These are phyloP conservation scores for Ecliptopera silaceata DNA, from an alignment of 2,888 invertebrate genomes.

Conservation along the genomic window DNA sequence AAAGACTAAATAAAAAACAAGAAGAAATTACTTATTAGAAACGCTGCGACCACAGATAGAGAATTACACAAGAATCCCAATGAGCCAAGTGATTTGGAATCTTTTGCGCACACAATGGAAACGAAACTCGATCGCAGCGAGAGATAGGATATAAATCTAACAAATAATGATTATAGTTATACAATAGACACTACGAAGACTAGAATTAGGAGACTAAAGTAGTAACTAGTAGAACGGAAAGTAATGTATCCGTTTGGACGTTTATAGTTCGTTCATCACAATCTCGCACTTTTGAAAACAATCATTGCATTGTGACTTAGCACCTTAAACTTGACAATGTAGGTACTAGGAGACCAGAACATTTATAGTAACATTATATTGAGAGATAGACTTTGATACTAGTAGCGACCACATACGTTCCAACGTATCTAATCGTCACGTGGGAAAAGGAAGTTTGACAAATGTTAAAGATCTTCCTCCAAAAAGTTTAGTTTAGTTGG, in stretches of 20 bases:
- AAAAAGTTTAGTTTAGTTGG: too few species aligned
- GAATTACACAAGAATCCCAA: not conserved
- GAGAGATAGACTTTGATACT: too few species aligned
- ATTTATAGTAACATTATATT: too few species aligned
- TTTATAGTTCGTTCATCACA: constrained; percentile 31
- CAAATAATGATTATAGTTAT: constrained; percentile 50
- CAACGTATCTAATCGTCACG: too few species aligned
- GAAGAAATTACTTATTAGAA: constrained; percentile 31
- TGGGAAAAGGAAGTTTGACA: too few species aligned
- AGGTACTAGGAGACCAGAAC: not conserved
- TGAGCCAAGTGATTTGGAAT: constrained; percentile 7
- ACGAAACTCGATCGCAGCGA: constrained; percentile 33
- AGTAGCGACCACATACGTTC: too few species aligned
- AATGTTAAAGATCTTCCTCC: too few species aligned
- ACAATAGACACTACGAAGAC: constrained; percentile 65
- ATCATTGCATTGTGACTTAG: constrained; percentile 3
- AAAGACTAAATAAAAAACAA: constrained; percentile 36
- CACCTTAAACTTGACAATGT: not conserved
- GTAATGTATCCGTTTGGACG: constrained; percentile 38
- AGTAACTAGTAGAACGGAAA: constrained; percentile 37
- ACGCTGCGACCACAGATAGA: constrained; percentile 26
- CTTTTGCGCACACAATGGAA: not conserved
- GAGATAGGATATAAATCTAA: constrained; percentile 47
- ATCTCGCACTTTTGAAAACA: not conserved
- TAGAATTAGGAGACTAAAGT: constrained; percentile 48